These are phyloP conservation scores for Plumapathes pennacea DNA, from an alignment of 92 coral and sea anemone genomes.

Conservation along the genomic window DNA sequence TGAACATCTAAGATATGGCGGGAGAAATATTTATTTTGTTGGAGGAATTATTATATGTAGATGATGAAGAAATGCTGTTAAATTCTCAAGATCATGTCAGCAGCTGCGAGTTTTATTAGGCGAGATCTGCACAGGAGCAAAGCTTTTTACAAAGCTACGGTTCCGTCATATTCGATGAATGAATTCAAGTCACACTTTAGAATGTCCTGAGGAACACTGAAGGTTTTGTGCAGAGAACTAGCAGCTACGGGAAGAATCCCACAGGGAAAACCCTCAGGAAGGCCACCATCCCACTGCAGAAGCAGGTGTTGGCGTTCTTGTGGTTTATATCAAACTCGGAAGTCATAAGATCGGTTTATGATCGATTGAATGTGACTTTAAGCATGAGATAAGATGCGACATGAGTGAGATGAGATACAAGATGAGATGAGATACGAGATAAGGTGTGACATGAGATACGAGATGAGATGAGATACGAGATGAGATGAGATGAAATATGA, in stretches of 20 bases:
- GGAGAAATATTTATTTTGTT: no score
- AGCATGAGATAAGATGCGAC: slow-evolving; percentile 15
- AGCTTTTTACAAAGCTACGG: slow-evolving; percentile 15
- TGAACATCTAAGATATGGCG: no score
- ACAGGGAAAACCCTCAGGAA: slow-evolving; percentile 27
- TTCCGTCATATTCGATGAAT: slow-evolving; percentile 25
- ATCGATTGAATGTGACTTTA: slow-evolving; percentile 39
- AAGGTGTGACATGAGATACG: no score
- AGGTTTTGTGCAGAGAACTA: slow-evolving; percentile 19
- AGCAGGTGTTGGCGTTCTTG: slow-evolving; percentile 47
- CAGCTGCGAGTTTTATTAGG: slow-evolving; percentile 24
- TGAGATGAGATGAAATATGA: no score
- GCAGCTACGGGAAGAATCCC: slow-evolving; percentile 28
- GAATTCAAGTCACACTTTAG: slow-evolving; percentile 46
- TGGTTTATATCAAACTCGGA: slow-evolving; percentile 53
- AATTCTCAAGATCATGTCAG: slow-evolving; percentile 7
- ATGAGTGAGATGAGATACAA: no score
- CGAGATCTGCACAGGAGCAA: slow-evolving; percentile 22
- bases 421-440: no score
- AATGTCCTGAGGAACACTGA: slow-evolving; percentile 32
- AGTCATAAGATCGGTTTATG: slow-evolving; percentile 34
- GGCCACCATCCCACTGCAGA: slow-evolving; percentile 35
- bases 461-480: no score
- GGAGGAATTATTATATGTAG: no score
- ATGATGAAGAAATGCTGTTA: not conserved